Conservation (phyloP, 1,140 invertebrate genomes). For the Drosophila trapezifrons region DNA sequence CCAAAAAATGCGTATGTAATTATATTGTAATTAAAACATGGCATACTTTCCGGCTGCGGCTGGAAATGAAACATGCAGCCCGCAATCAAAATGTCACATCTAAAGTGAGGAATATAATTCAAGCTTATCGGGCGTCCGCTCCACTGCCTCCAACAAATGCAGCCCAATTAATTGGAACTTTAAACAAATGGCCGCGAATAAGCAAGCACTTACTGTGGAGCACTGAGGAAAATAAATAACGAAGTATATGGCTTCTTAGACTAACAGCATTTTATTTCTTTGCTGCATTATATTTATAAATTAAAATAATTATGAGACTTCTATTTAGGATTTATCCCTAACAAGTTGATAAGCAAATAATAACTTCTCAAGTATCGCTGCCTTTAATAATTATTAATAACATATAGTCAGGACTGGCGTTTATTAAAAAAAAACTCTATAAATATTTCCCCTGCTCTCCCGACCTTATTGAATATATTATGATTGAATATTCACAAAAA, state of each 20-base stretch:
- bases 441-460: not conserved
- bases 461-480: not conserved
- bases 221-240: conserved; percentile 6
- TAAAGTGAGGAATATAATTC: conserved; percentile 43
- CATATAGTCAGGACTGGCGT: too few relatives aligned
- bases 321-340: too few relatives aligned
- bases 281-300: not conserved
- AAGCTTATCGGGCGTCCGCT: conserved; percentile 35
- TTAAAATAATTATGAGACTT: too few relatives aligned
- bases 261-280: not conserved
- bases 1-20: conserved; percentile 19
- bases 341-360: too few relatives aligned
- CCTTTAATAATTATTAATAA: too few relatives aligned
- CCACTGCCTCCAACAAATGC: conserved; percentile 39
- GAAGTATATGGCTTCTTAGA: not conserved
- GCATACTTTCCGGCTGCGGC: conserved; percentile 33
- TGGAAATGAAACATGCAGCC: not conserved
- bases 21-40: conserved; percentile 24
- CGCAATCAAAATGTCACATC: conserved; percentile 35
- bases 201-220: conserved; percentile 7
- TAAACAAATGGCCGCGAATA: conserved; percentile 60
- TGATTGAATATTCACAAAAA: not conserved
- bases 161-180: conserved; percentile 52
- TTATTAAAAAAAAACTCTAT: not conserved
- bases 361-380: not conserved